Conservation (phyloP, 2,113 vertebrate genomes). For the Irena cyanogastra region DNA sequence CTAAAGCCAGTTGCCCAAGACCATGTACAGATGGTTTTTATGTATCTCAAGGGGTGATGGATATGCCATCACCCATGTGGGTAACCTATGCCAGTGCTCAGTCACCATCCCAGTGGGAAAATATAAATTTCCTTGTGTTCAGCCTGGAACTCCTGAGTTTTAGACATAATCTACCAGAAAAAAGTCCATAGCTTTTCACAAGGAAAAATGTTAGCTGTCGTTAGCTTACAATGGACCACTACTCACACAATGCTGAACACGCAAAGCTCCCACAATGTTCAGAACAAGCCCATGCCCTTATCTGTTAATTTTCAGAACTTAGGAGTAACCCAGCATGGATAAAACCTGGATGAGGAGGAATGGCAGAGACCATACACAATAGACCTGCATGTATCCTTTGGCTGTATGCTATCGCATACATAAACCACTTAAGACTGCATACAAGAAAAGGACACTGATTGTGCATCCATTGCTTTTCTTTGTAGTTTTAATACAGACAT, state of each 20-base stretch:
- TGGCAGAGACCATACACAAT: accelerated
- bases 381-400: neutral
- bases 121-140: neutral
- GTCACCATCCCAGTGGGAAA: neutral
- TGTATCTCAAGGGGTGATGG: neutral
- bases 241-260: neutral
- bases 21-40: neutral
- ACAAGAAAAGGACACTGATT: neutral
- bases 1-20: neutral
- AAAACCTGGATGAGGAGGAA: neutral
- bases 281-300: neutral
- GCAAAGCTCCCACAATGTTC: neutral
- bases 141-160: neutral
- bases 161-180: neutral
- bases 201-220: neutral
- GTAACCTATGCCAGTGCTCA: neutral
- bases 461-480: neutral
- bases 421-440: neutral
- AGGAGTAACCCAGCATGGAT: neutral
- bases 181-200: neutral
- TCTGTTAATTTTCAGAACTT: neutral
- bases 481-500: neutral
- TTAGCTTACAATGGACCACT: neutral
- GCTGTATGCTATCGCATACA: neutral
- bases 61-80: neutral